These are phyloP conservation scores for Pachliopta kotzebuea DNA, from an alignment of 2,888 invertebrate genomes.

Conservation along the genomic window DNA sequence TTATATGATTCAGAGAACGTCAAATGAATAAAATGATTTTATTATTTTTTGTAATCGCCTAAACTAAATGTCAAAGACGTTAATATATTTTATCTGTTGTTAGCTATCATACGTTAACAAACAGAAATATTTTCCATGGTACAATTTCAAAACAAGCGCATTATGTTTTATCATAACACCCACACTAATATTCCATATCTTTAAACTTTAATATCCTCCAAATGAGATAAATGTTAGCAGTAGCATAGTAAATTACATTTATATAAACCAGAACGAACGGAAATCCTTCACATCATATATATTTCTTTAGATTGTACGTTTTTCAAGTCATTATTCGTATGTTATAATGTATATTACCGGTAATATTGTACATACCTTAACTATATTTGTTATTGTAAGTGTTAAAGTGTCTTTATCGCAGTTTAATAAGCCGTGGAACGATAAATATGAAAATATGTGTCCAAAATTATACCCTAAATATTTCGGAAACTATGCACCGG, in stretches of 20 bases:
- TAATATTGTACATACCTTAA: constrained; percentile 40
- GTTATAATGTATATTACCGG: constrained; percentile 22
- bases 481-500: constrained; percentile 78
- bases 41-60: neutral
- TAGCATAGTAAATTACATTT: constrained; percentile 20
- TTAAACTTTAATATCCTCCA: constrained; percentile 46
- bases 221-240: constrained; percentile 38
- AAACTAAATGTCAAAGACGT: constrained; percentile 1
- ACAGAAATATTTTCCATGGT: constrained; percentile 28
- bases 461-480: constrained; percentile 78
- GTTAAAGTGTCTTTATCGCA: constrained; percentile 54
- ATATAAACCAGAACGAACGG: constrained; percentile 17
- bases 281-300: constrained; percentile 23
- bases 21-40: neutral
- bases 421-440: constrained; percentile 70
- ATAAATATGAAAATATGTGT: constrained; percentile 76
- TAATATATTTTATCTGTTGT: constrained; percentile 5
- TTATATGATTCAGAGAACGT: neutral
- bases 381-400: constrained; percentile 48
- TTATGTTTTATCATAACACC: constrained; percentile 48
- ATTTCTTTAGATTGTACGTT: constrained; percentile 30
- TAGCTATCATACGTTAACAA: constrained; percentile 19
- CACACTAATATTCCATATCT: constrained; percentile 47
- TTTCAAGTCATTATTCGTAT: constrained; percentile 5
- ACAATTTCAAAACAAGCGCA: constrained; percentile 33